Evolutionary conservation across 1,140 invertebrate genomes (phyloP).

Genomic region (Zaprionus vittiger): DNA sequence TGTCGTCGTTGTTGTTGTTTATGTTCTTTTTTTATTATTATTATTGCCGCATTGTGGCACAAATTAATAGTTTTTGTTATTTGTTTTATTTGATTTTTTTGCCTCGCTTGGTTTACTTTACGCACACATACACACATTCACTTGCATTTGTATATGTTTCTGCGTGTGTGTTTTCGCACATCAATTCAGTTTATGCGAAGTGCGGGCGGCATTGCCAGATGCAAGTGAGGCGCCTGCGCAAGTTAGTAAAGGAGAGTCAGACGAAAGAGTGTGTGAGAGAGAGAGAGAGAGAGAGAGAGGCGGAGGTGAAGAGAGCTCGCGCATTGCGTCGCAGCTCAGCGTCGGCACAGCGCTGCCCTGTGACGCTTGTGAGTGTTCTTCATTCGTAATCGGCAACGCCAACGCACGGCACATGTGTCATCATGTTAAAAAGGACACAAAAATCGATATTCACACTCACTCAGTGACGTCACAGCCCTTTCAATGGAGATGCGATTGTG

Average conservation of each 20-base stretch:
- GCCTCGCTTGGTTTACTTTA: slow-evolving; percentile 17
- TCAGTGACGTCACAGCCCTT: slow-evolving; percentile 40
- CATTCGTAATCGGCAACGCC: slow-evolving; percentile 25
- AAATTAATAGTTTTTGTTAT: slow-evolving; percentile 37
- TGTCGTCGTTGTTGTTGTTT: slow-evolving; percentile 17
- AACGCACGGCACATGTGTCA: slow-evolving; percentile 35
- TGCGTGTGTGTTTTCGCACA: slow-evolving; percentile 24
- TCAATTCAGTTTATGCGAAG: slow-evolving; percentile 17
- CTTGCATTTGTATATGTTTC: neutral
- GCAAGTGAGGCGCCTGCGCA: slow-evolving; percentile 49
- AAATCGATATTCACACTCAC: slow-evolving; percentile 45
- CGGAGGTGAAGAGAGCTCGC: slow-evolving; percentile 15
- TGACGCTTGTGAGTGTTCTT: neutral
- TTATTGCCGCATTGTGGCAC: slow-evolving; percentile 32
- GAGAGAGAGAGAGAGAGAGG: slow-evolving; percentile 7
- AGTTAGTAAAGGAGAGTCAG: slow-evolving; percentile 27
- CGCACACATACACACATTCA: neutral
- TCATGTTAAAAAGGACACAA: slow-evolving; percentile 32
- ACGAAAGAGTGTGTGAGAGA: slow-evolving; percentile 1
- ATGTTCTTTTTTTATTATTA: slow-evolving; percentile 30
- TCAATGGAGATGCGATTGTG: slow-evolving; percentile 16
- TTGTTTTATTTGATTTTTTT: slow-evolving; percentile 21
- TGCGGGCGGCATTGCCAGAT: slow-evolving; percentile 55
- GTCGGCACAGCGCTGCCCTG: neutral
- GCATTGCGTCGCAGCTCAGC: slow-evolving; percentile 6